These are phyloP conservation scores for Chondrosia reniformis DNA, from an alignment of 37 sponge, comb jelly and placozoan species.

Conservation along the genomic window DNA sequence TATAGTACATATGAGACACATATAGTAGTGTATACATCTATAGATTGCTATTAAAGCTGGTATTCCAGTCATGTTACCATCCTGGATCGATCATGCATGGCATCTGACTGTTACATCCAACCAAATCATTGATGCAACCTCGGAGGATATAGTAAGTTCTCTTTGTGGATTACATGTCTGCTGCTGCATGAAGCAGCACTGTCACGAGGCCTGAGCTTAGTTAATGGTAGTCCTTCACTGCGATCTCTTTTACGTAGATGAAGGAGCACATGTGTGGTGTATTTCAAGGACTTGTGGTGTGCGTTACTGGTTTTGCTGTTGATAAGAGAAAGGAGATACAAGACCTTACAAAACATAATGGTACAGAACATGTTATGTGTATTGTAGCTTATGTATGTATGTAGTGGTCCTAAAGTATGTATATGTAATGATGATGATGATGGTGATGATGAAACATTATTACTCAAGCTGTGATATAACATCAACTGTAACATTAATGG, in stretches of 20 bases:
- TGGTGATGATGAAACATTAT: no score
- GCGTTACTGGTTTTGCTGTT: constrained; percentile 83
- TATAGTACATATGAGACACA: neutral
- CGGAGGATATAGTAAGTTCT: constrained; percentile 19
- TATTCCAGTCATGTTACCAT: constrained; percentile 68
- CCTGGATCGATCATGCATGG: constrained; percentile 72
- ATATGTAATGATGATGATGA: no score
- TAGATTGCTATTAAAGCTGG: constrained; percentile 61
- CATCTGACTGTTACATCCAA: neutral
- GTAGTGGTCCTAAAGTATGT: no score
- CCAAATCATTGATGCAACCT: constrained; percentile 24
- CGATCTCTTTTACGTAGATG: constrained; percentile 16
- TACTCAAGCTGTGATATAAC: no score
- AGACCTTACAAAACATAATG: constrained; percentile 49
- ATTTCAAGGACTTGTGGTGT: constrained; percentile 70
- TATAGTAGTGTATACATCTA: neutral
- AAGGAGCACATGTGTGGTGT: constrained; percentile 50
- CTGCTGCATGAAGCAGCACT: neutral
- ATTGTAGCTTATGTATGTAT: no score
- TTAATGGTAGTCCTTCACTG: neutral
- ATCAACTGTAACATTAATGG: no score
- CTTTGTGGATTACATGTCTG: no score
- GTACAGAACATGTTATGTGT: neutral
- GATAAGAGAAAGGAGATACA: constrained; percentile 45
- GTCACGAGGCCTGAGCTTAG: neutral